A percentile compares a stretch with the other conserved stretches of the same genome.
Evolutionary conservation across 2,888 invertebrate species (phyloP).

Genomic region (Rhodophaea formosa): DNA sequence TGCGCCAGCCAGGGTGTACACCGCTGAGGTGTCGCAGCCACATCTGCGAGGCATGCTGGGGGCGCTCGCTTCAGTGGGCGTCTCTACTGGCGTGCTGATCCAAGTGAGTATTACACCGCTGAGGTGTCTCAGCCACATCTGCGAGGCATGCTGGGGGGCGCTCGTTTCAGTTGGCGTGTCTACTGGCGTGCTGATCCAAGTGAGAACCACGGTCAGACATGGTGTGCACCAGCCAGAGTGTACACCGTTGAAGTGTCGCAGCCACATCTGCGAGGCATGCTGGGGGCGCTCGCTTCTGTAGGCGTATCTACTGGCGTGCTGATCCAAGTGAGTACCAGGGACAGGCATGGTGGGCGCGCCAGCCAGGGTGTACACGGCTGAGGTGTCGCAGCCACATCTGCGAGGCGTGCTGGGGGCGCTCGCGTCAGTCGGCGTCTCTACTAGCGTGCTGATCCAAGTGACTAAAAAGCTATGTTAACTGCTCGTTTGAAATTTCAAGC

Average conservation of each 20-base stretch:
- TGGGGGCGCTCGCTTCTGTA: constrained; percentile 86
- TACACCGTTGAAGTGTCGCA: constrained; percentile 87
- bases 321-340: constrained; percentile 69
- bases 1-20: constrained; percentile 86
- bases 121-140: constrained; percentile 87
- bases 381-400: constrained; percentile 86
- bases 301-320: constrained; percentile 87
- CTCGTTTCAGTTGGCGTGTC: constrained; percentile 87
- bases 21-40: constrained; percentile 86
- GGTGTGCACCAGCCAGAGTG: constrained; percentile 86
- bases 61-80: constrained; percentile 85
- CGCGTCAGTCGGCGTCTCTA: constrained; percentile 86
- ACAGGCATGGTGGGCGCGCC: constrained; percentile 88
- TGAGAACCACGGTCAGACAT: constrained; percentile 83
- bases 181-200: constrained; percentile 84
- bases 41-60: constrained; percentile 88
- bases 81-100: constrained; percentile 86
- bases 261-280: constrained; percentile 87
- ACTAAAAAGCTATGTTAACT: constrained; percentile 18
- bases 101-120: constrained; percentile 81
- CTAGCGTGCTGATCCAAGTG: constrained; percentile 84
- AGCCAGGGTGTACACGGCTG: constrained; percentile 85
- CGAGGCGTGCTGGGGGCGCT: constrained; percentile 88
- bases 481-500: no score
- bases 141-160: constrained; percentile 86